Base-by-base conservation (phyloP, 2,797 vertebrate genomes). In the Sus cebifrons region DNA sequence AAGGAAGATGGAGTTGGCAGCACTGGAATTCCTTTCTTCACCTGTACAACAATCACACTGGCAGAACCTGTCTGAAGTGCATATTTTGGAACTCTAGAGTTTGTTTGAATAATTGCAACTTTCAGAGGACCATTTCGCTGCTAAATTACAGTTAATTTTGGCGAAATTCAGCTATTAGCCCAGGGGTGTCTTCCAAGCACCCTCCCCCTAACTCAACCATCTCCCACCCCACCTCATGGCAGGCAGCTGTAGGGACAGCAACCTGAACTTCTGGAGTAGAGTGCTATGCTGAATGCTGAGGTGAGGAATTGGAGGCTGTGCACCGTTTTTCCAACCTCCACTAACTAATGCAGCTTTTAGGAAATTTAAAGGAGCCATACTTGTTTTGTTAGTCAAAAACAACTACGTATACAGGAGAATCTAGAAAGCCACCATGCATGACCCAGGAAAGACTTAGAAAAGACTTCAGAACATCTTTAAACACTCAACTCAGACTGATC, bases 71-170 rank as follows among this genome's bases (percentile, higher is more conserved):
- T 87, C 73, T 32, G 13, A 95, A 77, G 29, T 92, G 25, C 87
- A 12, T 93, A 85, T 93, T 89, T 75, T 74, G 36, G 16, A 86
- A 49, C 23, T 85, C 9, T 81, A 23, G 49, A 65, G 68, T 65
- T 87, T 54, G 60, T 82, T 86, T 89, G 27, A 93, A 85, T 13
- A 68, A 18, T 93, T 95, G 27, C 11, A 96, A 40, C 7, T 85
- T 87, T 6, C 64, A 77, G 9, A 70, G 71, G 36, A 67, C 20
- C 82, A 17, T 13, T 60, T 85, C 17, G 7, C 36, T 94, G 56
- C 12, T 56, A 85, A 71, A 92, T 16, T 89, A 3, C 17, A 78
- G 23, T 92, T 94, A 40, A 89, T 74, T 73, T 90, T 67, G 60
- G 52, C 12, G 44, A 82, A 92, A 86, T 91, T 77, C 36, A 89